Percentiles rank a stretch among this genome's conserved stretches.
Evolutionary conservation across 2,113 vertebrate species (phyloP).

Genomic region (Abramis brama): DNA sequence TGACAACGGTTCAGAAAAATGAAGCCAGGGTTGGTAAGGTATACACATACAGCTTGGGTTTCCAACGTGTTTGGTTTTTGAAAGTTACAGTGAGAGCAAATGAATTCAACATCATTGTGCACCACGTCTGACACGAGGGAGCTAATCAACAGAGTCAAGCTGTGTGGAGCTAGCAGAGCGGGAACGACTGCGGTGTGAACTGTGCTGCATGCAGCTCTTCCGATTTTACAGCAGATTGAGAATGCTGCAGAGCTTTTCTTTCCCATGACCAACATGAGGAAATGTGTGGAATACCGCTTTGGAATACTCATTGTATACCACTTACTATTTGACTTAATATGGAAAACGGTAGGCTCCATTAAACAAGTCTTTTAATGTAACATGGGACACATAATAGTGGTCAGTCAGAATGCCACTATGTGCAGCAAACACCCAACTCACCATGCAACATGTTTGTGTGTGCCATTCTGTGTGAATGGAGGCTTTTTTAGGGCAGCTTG

Average conservation of each 20-base stretch:
- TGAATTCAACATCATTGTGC: conserved; percentile 14
- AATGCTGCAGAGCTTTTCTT: neutral
- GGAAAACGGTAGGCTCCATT: neutral
- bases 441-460: neutral
- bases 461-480: neutral
- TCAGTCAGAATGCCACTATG: neutral
- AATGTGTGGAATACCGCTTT: neutral
- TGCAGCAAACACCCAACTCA: neutral
- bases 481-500: neutral
- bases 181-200: neutral
- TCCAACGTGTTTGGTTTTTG: conserved; percentile 5
- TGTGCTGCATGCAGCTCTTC: neutral
- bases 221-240: conserved; percentile 6
- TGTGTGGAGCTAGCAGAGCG: conserved; percentile 17
- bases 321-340: neutral
- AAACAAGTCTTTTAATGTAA: neutral
- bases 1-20: conserved; percentile 27
- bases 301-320: neutral
- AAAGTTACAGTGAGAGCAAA: neutral
- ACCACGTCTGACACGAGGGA: conserved; percentile 27
- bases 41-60: neutral
- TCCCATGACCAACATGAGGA: neutral
- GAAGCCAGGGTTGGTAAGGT: neutral
- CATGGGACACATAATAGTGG: neutral
- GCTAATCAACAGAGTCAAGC: conserved; percentile 44